Evolutionary conservation across 2,797 vertebrate genomes (phyloP), one percentile per base, ranked within the genome.

Genomic region (Macropodus opercularis): DNA sequence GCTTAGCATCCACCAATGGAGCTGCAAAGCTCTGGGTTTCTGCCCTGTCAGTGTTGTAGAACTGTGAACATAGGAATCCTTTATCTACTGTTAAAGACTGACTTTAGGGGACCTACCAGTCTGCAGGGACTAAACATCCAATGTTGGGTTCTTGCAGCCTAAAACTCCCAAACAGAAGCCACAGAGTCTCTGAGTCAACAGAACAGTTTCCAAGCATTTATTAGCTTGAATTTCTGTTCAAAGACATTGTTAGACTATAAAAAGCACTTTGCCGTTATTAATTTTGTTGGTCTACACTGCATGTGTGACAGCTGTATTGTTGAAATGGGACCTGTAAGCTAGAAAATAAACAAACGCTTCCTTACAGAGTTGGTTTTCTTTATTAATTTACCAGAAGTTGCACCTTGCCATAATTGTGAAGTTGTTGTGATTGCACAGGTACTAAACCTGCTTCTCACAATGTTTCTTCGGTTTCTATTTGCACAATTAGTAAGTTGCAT

Each of bases 271-370:
- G 59, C 35, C 74, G 51, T 75, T 58, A 67, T 65, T 83, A 62
- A 76, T 87, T 47, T 41, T 77, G 55, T 83, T 68, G 63, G 55
- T 81, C 68, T 79, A 13, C 50, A 63, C 31, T 76, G 69, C 73
- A 79, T 80, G 79, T 77, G 44, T 68, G 54, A 63, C 17, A 9
- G 32, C 21, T 55, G 52, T 58, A 77, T 48, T 80, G 64, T 81
- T 64, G 52, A 75, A 31, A 71, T 66, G 47, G 43, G 36, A 72
- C 62, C 59, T 44, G 59, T 85, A 67, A 29, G 65, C 59, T 63
- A 82, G 42, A 76, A 60, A 85, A 85, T 81, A 87, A 89, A 89
- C 56, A 61, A n/a, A n/a, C n/a, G n/a, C 66, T 78, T 83, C 77
- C 72, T 77, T 32, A 76, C 38, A 69, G 32, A 19, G 49, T 51